Evolutionary conservation across 1,140 invertebrate species (phyloP).

Genomic region (Microplitis mediator): DNA sequence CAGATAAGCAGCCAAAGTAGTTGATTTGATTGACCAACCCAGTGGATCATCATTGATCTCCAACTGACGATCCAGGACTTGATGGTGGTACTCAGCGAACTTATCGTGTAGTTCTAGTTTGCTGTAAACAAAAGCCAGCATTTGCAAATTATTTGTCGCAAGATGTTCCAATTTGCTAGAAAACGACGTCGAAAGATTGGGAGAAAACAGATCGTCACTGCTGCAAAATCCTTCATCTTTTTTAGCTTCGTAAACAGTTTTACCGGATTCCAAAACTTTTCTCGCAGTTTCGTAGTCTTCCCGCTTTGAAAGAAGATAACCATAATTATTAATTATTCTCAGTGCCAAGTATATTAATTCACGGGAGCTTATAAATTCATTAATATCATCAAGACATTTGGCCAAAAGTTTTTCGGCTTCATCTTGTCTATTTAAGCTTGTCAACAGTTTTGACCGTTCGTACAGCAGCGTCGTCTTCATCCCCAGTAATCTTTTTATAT

Average conservation of each 20-base stretch:
- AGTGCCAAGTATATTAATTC: constrained; percentile 37
- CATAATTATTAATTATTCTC: constrained; percentile 39
- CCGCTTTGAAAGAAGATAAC: constrained; percentile 33
- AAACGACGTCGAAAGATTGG: constrained; percentile 21
- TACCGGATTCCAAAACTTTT: constrained; percentile 33
- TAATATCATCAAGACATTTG: constrained; percentile 9
- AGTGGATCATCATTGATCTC: constrained; percentile 65
- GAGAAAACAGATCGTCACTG: constrained; percentile 35
- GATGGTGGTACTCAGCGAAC: constrained; percentile 67
- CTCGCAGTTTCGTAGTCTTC: constrained; percentile 23
- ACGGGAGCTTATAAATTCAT: constrained; percentile 13
- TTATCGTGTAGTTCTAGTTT: constrained; percentile 58
- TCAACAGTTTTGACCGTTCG: neutral
- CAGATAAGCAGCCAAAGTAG: constrained; percentile 67
- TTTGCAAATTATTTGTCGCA: constrained; percentile 61
- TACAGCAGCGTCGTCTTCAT: constrained; percentile 19
- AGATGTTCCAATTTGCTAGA: constrained; percentile 56
- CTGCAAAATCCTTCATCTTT: constrained; percentile 27
- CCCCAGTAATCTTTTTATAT: neutral
- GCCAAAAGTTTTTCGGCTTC: neutral
- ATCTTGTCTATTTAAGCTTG: neutral
- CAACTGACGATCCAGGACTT: constrained; percentile 67
- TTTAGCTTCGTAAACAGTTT: constrained; percentile 31
- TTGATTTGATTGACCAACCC: constrained; percentile 69
- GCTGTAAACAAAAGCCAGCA: constrained; percentile 61